Percentiles rank a stretch among this genome's conserved stretches.
Evolutionary conservation across 1,140 invertebrate genomes (phyloP).

Genomic region (Brachystomella parvula): DNA sequence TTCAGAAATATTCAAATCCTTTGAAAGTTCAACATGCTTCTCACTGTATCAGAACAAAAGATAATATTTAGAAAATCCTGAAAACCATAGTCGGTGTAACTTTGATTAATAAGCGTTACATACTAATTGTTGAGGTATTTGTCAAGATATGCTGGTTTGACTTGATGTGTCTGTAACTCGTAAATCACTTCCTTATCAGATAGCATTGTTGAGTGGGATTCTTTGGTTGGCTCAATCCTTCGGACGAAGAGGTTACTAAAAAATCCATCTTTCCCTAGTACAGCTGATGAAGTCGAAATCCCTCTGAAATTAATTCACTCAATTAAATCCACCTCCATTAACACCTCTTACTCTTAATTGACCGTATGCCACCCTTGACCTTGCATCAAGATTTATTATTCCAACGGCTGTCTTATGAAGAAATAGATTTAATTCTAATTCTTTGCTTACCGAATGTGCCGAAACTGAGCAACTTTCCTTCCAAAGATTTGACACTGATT

Average conservation of each 20-base stretch:
- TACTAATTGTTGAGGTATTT: slow-evolving; percentile 87
- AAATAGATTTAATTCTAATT: neutral
- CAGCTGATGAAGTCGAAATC: neutral
- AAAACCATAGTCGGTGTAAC: slow-evolving; percentile 21
- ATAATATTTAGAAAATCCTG: slow-evolving; percentile 10
- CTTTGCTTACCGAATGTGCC: neutral
- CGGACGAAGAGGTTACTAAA: slow-evolving; percentile 78
- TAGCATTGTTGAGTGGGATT: slow-evolving; percentile 88
- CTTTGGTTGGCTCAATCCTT: slow-evolving; percentile 86
- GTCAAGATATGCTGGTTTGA: slow-evolving; percentile 74
- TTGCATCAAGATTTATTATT: too few relatives aligned
- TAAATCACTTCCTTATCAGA: slow-evolving; percentile 91
- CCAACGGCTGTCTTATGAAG: too few relatives aligned
- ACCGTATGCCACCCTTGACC: neutral
- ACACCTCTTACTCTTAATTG: neutral
- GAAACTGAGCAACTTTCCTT: neutral
- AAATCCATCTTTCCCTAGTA: slow-evolving; percentile 63
- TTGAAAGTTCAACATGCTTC: slow-evolving; percentile 66
- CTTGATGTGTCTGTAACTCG: slow-evolving; percentile 87
- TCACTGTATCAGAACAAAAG: slow-evolving; percentile 68
- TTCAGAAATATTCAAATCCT: slow-evolving; percentile 64
- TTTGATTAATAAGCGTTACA: slow-evolving; percentile 48
- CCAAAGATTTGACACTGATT: neutral
- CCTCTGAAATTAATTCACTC: neutral
- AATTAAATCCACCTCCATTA: neutral